These are phyloP conservation scores for Synanthedon andrenaeformis DNA, from an alignment of 2,888 invertebrate genomes.

Conservation along the genomic window DNA sequence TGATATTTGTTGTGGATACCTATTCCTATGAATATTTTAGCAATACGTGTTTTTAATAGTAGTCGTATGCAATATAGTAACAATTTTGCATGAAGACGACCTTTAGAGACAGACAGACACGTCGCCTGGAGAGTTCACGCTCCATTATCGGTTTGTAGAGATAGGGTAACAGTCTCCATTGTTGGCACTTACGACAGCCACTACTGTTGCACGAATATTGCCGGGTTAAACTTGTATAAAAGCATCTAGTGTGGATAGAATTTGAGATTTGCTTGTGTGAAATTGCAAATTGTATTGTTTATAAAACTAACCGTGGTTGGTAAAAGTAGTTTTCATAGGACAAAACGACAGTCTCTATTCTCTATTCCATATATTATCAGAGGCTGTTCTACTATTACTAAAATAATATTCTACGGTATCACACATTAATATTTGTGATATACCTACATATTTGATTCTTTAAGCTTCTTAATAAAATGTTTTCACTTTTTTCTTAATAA, in stretches of 20 bases:
- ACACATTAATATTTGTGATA: too few species aligned
- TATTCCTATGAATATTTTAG: too few species aligned
- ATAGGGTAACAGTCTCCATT: conserved; percentile 47
- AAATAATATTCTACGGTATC: too few species aligned
- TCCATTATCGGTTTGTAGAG: conserved; percentile 54
- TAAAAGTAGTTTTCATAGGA: too few species aligned
- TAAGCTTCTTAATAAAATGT: too few species aligned
- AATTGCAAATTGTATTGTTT: conserved; percentile 18
- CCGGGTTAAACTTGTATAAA: conserved; percentile 29
- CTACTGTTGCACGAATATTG: conserved; percentile 9
- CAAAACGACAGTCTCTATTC: too few species aligned
- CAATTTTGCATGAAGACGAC: neutral
- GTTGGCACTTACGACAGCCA: conserved; percentile 37
- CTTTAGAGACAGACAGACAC: conserved; percentile 31
- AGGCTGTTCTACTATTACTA: too few species aligned
- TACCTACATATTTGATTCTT: too few species aligned
- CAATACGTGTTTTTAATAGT: too few species aligned
- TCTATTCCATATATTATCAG: too few species aligned
- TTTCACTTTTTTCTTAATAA: too few species aligned
- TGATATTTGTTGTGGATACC: too few species aligned
- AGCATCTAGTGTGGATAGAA: conserved; percentile 20
- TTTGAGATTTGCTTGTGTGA: neutral
- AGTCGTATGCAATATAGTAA: neutral
- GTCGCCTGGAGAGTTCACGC: conserved; percentile 50
- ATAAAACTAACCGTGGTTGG: conserved; percentile 21